Percentiles rank a stretch among this genome's conserved stretches.
phyloP scores from a whole-genome alignment of 1,140 invertebrate species.

The Schlechtendalia chinensis region DNA sequence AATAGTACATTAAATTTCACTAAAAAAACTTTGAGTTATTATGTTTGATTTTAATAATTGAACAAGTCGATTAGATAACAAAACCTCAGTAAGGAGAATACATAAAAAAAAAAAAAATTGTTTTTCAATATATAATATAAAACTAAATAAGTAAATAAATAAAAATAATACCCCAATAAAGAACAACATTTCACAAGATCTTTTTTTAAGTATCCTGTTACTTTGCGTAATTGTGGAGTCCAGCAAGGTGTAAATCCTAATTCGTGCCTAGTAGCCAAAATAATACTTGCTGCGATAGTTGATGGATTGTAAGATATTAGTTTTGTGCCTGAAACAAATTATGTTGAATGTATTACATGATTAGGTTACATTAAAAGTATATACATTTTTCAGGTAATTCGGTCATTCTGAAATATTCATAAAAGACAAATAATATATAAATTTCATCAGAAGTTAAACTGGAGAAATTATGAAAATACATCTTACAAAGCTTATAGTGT shows the following conservation, averaged over 20 bases:
- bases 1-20: no score
- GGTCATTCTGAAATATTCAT: no score
- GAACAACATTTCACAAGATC: constrained; percentile 35
- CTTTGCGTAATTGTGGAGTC: constrained; percentile 35
- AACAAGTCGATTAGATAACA: no score
- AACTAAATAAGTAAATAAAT: constrained; percentile 1
- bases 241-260: constrained; percentile 34
- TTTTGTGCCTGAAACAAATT: constrained; percentile 34
- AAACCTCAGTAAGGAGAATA: no score
- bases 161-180: constrained; percentile 31
- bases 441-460: no score
- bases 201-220: constrained; percentile 43
- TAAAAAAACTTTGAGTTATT: no score
- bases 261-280: constrained; percentile 28
- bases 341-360: not conserved
- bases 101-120: no score
- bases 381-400: no score
- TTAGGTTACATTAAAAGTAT: not conserved
- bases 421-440: no score
- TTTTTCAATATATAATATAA: not conserved
- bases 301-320: constrained; percentile 38
- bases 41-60: not conserved
- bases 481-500: no score
- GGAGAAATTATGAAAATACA: no score
- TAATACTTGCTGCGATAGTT: constrained; percentile 22